These are phyloP conservation scores for Drosophila cracens DNA, from an alignment of 2,888 invertebrate genomes.

Conservation along the genomic window DNA sequence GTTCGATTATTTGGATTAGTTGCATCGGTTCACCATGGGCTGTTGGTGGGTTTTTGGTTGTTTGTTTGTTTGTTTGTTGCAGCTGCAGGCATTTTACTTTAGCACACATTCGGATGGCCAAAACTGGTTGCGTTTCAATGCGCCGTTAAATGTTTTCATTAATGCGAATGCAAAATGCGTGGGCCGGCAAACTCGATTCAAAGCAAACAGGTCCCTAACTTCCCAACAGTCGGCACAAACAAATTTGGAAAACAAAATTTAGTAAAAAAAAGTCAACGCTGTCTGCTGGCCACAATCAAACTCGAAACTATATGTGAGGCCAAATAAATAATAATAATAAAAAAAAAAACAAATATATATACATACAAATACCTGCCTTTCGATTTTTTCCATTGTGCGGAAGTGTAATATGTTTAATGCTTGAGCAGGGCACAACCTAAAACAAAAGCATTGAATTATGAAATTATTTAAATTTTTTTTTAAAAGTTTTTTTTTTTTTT, in stretches of 20 bases:
- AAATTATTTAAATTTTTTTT: neutral
- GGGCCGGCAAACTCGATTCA: slow-evolving; percentile 50
- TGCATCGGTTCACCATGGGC: slow-evolving; percentile 11
- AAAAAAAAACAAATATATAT: neutral
- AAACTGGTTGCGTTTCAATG: slow-evolving; percentile 54
- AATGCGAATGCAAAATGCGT: slow-evolving; percentile 59
- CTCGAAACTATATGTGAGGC: neutral
- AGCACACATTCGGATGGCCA: slow-evolving; percentile 50
- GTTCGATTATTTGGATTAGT: slow-evolving; percentile 13
- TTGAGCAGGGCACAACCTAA: slow-evolving; percentile 8
- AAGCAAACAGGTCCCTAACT: slow-evolving; percentile 47
- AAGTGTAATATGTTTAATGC: slow-evolving; percentile 20
- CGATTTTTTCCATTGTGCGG: slow-evolving; percentile 23
- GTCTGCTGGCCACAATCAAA: slow-evolving; percentile 3
- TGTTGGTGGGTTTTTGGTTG: neutral
- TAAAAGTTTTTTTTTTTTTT: neutral
- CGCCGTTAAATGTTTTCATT: slow-evolving; percentile 54
- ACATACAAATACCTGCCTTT: neutral
- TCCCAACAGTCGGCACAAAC: slow-evolving; percentile 26
- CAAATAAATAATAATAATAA: neutral
- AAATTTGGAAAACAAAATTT: neutral
- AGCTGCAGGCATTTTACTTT: slow-evolving; percentile 55
- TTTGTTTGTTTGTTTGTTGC: slow-evolving; percentile 23
- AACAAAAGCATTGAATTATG: slow-evolving; percentile 32
- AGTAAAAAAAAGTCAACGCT: slow-evolving; percentile 11